These are phyloP conservation scores for Dromococcyx pavoninus DNA, from an alignment of 2,797 vertebrate genomes.

Conservation along the genomic window DNA sequence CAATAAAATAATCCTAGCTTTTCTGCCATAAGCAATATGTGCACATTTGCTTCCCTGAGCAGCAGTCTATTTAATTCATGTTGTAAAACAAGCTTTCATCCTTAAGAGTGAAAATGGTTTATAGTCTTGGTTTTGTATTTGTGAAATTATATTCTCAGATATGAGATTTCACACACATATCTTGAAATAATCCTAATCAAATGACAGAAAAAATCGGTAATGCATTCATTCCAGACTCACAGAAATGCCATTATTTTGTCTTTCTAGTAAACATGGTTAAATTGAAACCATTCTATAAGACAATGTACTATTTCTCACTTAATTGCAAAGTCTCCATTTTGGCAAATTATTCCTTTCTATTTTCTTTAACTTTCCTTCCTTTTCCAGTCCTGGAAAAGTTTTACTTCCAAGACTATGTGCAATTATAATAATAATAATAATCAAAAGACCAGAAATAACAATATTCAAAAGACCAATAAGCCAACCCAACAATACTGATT, in stretches of 20 bases:
- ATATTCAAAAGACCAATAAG: too few relatives aligned
- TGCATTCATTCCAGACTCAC: background rate
- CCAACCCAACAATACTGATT: background rate
- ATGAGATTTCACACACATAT: background rate
- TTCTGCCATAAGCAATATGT: background rate
- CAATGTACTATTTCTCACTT: background rate
- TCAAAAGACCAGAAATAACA: too few relatives aligned
- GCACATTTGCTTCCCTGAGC: background rate
- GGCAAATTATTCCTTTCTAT: background rate
- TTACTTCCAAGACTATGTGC: background rate
- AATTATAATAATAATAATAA: conserved; percentile 28
- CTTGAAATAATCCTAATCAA: background rate
- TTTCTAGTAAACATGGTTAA: background rate
- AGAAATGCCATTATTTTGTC: background rate
- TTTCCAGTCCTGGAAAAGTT: background rate
- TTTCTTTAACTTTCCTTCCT: background rate
- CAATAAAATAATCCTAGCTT: background rate
- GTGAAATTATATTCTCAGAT: background rate
- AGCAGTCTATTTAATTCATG: background rate
- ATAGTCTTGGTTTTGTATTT: background rate
- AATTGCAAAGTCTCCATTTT: background rate
- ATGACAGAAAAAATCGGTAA: background rate
- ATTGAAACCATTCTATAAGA: background rate
- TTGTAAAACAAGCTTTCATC: background rate
- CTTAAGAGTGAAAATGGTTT: background rate